Evolutionary conservation across 2,888 invertebrate species (phyloP).

Genomic region (Acheta domesticus): DNA sequence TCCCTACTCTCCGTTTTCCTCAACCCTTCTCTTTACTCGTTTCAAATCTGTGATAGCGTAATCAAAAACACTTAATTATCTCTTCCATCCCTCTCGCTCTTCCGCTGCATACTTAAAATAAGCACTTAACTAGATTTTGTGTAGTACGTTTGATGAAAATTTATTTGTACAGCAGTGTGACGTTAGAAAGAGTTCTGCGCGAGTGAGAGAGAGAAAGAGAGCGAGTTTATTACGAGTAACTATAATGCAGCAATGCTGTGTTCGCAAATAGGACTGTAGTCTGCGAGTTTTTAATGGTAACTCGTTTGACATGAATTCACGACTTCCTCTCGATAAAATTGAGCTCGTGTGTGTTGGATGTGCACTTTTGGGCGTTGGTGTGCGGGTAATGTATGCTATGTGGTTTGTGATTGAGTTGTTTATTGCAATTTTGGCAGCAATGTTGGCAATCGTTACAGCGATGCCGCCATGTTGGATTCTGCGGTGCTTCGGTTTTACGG

Average conservation of each 20-base stretch:
- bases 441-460: neutral
- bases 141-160: constrained; percentile 18
- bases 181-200: constrained; percentile 1
- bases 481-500: neutral
- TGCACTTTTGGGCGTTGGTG: neutral
- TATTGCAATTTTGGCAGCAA: constrained; percentile 18
- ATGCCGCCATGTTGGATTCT: neutral
- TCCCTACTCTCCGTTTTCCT: neutral
- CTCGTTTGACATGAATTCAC: constrained; percentile 32
- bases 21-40: constrained; percentile 4
- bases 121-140: constrained; percentile 7
- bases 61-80: constrained; percentile 18
- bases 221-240: neutral
- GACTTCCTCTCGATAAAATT: constrained; percentile 30
- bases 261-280: constrained; percentile 20
- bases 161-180: neutral
- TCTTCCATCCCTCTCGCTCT: constrained; percentile 3
- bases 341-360: neutral
- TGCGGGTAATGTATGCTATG: constrained; percentile 9
- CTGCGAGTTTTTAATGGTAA: constrained; percentile 28
- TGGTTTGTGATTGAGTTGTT: constrained; percentile 18
- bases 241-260: constrained; percentile 26
- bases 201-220: neutral
- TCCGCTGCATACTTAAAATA: constrained; percentile 18
- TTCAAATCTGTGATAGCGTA: neutral